Evolutionary conservation across 2,113 vertebrate genomes (phyloP).

Genomic region (Apodemus speciosus): DNA sequence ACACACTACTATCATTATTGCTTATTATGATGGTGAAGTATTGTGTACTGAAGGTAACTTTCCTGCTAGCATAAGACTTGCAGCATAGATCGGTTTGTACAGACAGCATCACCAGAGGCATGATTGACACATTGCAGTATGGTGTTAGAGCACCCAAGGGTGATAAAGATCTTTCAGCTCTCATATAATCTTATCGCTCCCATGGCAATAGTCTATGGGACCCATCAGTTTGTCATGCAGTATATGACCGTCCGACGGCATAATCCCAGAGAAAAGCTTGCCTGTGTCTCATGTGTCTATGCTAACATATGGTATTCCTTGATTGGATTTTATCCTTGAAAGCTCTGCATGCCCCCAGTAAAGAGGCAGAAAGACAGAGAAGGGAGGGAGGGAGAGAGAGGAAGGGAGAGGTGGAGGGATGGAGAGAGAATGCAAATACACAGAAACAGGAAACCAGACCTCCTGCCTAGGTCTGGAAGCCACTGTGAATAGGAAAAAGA

Average conservation of each 20-base stretch:
- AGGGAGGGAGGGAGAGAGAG: fast-evolving
- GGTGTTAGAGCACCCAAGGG: not conserved
- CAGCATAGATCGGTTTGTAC: not conserved
- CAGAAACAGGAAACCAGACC: not conserved
- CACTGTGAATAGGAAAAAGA: not conserved
- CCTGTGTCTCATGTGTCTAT: not conserved
- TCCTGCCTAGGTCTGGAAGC: not conserved
- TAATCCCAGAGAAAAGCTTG: not conserved
- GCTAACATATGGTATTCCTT: not conserved
- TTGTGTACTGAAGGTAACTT: not conserved
- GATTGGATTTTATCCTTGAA: not conserved
- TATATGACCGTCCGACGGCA: not conserved
- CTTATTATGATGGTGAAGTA: not conserved
- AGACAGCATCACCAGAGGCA: not conserved
- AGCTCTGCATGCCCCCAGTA: not conserved
- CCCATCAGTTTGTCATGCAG: not conserved
- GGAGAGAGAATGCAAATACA: not conserved
- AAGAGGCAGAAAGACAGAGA: not conserved
- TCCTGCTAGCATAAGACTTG: not conserved
- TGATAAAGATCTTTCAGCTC: too few species aligned
- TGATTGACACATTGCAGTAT: not conserved
- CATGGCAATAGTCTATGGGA: not conserved
- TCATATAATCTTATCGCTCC: not conserved
- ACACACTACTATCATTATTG: not conserved
- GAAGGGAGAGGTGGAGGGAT: fast-evolving